Evolutionary conservation across 2,888 invertebrate species (phyloP).

Genomic region (Trachelus iudaicus): DNA sequence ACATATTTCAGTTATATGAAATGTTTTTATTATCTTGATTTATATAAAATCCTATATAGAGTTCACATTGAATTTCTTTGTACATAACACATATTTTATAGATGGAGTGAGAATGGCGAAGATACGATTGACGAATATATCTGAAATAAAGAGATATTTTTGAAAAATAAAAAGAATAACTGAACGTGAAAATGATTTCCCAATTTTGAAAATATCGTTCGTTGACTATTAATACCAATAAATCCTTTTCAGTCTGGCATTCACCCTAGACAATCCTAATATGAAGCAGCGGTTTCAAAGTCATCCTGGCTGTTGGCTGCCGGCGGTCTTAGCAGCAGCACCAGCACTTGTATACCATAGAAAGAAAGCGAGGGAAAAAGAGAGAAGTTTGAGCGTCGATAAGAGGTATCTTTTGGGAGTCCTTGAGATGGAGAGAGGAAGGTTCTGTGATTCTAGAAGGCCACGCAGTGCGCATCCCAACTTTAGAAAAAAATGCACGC

Average conservation of each 20-base stretch:
- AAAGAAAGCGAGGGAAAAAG: not conserved
- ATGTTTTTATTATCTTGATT: conserved; percentile 15
- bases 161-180: conserved; percentile 29
- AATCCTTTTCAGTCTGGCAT: conserved; percentile 57
- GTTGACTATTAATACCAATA: conserved; percentile 53
- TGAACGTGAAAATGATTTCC: not conserved
- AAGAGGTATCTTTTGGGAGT: conserved; percentile 25
- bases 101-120: conserved; percentile 30
- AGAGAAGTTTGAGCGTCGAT: conserved; percentile 16
- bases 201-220: conserved; percentile 20
- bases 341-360: conserved; percentile 5
- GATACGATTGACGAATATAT: conserved; percentile 12
- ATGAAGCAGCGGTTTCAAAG: conserved; percentile 26
- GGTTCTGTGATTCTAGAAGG: conserved; percentile 52
- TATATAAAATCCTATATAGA: not conserved
- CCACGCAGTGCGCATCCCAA: conserved; percentile 30
- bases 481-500: conserved; percentile 8
- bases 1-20: conserved; percentile 14
- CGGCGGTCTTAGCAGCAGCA: conserved; percentile 6
- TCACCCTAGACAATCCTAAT: conserved; percentile 46
- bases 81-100: conserved; percentile 36
- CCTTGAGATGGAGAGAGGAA: conserved; percentile 23
- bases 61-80: conserved; percentile 40
- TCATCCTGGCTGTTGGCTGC: conserved; percentile 24
- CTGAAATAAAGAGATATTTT: conserved; percentile 37